Base-by-base conservation (phyloP, 2,888 invertebrate genomes). In the Abscondita cerata region DNA sequence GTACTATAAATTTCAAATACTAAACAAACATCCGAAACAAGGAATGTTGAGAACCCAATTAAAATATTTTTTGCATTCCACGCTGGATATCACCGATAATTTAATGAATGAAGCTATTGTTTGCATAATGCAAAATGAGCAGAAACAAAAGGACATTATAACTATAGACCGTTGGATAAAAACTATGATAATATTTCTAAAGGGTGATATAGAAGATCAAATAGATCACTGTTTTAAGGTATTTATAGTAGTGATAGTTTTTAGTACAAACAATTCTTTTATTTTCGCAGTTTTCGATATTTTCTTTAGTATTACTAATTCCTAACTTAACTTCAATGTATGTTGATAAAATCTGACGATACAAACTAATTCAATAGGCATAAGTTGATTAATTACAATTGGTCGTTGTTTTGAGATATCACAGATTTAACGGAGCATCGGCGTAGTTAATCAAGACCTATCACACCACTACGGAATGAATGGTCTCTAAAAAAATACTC, bases 171-270 rank as follows among this genome's bases (percentile, higher is more conserved):
- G 89, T 8, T 93, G 90, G 84, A 85, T 89, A 0, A 83, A 84
- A 59, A 84, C 90, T 0, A 80, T 92, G 72, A 87, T 89, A 0
- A 80, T 91, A 0, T 89, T 89, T 70, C 80, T 92, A 12, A 83
- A 88, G 9, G 89, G 90, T 0, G 83, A 83, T 31, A 75, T 89
- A 11, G 87, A 90, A 13, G 88, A 90, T 69, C 85, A 87, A 66
- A 89, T 89, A 55, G 71, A 81, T 11, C 91, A 87, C 70, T 87
- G 87, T 38, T 90, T 87, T 73, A 83, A 83, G 67, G 88, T 87
- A 69, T 75, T 69, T 69, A 41, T 38, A 38, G 2, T 16, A 25
- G 5, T 20, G 15, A 8, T 34, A 44, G 2, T 38, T 4, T 5
- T 12, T 38, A 5, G 9, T 38, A 38, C 25, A 25, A 25, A 25